A percentile compares a stretch with the other conserved stretches of the same genome.
Conservation (phyloP, 2,888 invertebrate species). For the Ochropleura plecta region DNA sequence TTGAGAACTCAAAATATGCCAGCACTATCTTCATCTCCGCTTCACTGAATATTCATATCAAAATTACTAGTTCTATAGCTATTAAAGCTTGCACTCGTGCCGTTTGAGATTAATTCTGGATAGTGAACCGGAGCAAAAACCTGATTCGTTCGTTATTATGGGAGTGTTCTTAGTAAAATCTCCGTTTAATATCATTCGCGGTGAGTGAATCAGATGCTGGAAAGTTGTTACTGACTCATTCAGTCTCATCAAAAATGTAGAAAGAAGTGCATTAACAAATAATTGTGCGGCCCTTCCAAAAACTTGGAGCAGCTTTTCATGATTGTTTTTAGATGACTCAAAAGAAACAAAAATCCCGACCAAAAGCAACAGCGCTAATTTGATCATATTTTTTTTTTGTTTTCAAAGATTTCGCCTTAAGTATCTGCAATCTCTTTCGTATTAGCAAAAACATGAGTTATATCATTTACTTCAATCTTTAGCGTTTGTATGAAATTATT, state of each 20-base stretch:
- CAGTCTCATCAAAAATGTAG: constrained; percentile 20
- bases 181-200: constrained; percentile 27
- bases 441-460: constrained; percentile 27
- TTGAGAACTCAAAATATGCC: constrained; percentile 56
- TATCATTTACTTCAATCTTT: constrained; percentile 22
- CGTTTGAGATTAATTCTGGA: constrained; percentile 59
- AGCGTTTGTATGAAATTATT: constrained; percentile 18
- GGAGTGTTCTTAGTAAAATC: constrained; percentile 36
- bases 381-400: constrained; percentile 43
- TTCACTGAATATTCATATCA: constrained; percentile 64
- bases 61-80: constrained; percentile 62
- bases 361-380: constrained; percentile 31
- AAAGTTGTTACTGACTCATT: constrained; percentile 52
- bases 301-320: constrained; percentile 34
- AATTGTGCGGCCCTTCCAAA: constrained; percentile 39
- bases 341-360: constrained; percentile 21
- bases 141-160: constrained; percentile 44
- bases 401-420: constrained; percentile 20
- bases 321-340: constrained; percentile 53
- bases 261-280: constrained; percentile 63
- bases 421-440: constrained; percentile 34
- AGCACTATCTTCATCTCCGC: constrained; percentile 52
- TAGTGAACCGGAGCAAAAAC: constrained; percentile 61
- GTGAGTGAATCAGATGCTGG: constrained; percentile 23
- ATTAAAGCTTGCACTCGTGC: constrained; percentile 60